Evolutionary conservation across 2,113 vertebrate genomes (phyloP).

Genomic region (Clinocottus analis): DNA sequence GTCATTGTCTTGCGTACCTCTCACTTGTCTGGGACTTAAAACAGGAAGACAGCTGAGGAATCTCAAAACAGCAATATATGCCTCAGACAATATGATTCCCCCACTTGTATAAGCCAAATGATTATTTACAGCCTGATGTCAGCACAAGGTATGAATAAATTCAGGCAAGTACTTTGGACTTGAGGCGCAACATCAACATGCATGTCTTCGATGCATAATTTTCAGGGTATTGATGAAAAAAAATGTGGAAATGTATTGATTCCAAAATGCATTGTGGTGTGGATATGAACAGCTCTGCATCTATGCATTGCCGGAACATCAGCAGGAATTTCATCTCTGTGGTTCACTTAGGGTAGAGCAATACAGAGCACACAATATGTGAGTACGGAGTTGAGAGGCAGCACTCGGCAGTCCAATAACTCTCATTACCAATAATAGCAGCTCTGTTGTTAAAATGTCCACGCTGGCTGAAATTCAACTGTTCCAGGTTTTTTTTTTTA

Average conservation of each 20-base stretch:
- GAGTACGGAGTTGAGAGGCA: too few species aligned
- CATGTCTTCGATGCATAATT: slow-evolving; percentile 50
- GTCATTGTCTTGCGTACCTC: slow-evolving; percentile 48
- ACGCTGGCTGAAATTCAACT: background rate
- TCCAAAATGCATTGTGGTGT: background rate
- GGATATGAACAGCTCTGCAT: background rate
- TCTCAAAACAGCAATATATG: slow-evolving; percentile 58
- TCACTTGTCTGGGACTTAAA: slow-evolving; percentile 68
- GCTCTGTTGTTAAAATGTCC: background rate
- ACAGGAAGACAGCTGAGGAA: slow-evolving; percentile 57
- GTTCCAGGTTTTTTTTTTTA: too few species aligned
- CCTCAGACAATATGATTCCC: slow-evolving; percentile 62
- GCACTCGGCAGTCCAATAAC: background rate
- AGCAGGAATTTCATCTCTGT: too few species aligned
- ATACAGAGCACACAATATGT: background rate
- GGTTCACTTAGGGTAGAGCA: background rate
- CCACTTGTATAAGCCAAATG: slow-evolving; percentile 58
- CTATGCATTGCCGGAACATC: background rate
- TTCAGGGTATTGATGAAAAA: slow-evolving; percentile 31
- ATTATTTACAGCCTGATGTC: slow-evolving; percentile 71
- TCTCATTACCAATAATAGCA: background rate
- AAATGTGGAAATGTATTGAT: background rate
- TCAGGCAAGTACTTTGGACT: slow-evolving; percentile 53
- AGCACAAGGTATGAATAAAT: slow-evolving; percentile 62
- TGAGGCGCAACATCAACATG: slow-evolving; percentile 41